A percentile compares a stretch with the other conserved stretches of the same genome.
Conservation (phyloP, 2,797 vertebrate genomes). For the Simalia tracyae region DNA sequence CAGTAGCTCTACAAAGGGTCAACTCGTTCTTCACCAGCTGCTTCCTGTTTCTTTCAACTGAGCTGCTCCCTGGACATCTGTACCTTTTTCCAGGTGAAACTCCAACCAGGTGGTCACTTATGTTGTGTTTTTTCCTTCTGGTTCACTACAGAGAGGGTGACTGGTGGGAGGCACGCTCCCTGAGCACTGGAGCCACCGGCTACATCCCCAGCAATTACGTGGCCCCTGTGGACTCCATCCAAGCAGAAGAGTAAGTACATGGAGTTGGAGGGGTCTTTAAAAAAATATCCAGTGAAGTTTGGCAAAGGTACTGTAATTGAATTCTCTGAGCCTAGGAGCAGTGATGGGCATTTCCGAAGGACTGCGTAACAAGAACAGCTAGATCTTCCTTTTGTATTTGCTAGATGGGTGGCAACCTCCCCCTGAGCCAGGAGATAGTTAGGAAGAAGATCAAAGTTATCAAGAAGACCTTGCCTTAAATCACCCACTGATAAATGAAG, state of each 20-base stretch:
- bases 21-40: background rate
- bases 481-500: no score
- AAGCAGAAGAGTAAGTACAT: constrained; percentile 92
- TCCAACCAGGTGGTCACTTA: background rate
- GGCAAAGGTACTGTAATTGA: no score
- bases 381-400: no score
- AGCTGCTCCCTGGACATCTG: background rate
- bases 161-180: constrained; percentile 96
- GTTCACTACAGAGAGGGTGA: constrained; percentile 85
- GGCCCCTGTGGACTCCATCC: constrained; percentile 94
- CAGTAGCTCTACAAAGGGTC: background rate
- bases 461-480: no score
- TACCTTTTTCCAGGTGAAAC: background rate
- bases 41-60: background rate
- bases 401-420: no score
- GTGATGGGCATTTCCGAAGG: no score
- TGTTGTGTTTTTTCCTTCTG: background rate
- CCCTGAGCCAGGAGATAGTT: no score
- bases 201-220: constrained; percentile 98
- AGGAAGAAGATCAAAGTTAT: no score
- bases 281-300: no score
- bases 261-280: accelerated
- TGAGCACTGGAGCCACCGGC: constrained; percentile 88
- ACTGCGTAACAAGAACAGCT: no score
- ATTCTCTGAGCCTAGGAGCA: no score